Evolutionary conservation across 2,888 invertebrate species (phyloP).

Genomic region (Drosophila melanocephala): DNA sequence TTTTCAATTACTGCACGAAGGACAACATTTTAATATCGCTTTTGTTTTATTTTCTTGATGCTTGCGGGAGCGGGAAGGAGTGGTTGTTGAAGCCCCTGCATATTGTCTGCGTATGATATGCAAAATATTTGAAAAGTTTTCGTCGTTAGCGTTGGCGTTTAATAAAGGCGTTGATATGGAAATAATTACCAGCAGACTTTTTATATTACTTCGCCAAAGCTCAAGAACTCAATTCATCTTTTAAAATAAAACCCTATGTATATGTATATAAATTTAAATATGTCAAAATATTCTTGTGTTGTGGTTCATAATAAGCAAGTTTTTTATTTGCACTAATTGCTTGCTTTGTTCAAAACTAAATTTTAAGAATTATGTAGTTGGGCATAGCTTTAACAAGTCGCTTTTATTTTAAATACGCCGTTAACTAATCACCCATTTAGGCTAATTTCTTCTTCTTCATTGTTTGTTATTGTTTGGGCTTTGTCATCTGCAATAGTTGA

Average conservation of each 20-base stretch:
- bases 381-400: not conserved
- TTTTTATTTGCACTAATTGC: not conserved
- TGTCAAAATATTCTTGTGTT: not conserved
- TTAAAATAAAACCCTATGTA: not conserved
- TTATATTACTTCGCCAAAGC: slow-evolving; percentile 25
- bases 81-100: not conserved
- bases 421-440: slow-evolving; percentile 69
- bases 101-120: slow-evolving; percentile 17
- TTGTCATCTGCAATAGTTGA: slow-evolving; percentile 34
- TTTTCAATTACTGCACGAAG: slow-evolving; percentile 71
- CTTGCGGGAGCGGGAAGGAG: not conserved
- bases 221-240: not conserved
- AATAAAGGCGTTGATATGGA: slow-evolving; percentile 69
- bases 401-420: slow-evolving; percentile 29
- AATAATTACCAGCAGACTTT: slow-evolving; percentile 75
- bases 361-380: not conserved
- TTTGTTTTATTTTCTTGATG: slow-evolving; percentile 23
- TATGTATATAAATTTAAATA: no score
- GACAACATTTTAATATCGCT: slow-evolving; percentile 56
- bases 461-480: slow-evolving; percentile 5
- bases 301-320: no score
- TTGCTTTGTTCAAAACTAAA: no score
- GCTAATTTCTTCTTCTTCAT: slow-evolving; percentile 1
- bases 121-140: slow-evolving; percentile 67
- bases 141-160: slow-evolving; percentile 25